Evolutionary conservation across 2,888 invertebrate species (phyloP).

Genomic region (Caenorhabditis drosophilae): DNA sequence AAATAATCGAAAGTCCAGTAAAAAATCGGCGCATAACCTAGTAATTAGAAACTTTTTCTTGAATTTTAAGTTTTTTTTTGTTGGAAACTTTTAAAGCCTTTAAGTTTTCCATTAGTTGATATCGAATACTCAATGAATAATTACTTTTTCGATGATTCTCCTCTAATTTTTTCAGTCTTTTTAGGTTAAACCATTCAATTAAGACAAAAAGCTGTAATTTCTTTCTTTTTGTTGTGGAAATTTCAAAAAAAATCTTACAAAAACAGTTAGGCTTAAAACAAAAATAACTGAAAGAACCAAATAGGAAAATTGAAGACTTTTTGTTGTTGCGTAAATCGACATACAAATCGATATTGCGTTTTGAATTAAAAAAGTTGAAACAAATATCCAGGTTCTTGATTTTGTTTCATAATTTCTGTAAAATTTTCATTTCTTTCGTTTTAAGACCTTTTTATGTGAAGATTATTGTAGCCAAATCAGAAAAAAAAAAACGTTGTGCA

Average conservation of each 20-base stretch:
- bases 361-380: slow-evolving; percentile 12
- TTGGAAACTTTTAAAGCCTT: slow-evolving; percentile 24
- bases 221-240: neutral
- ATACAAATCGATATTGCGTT: slow-evolving; percentile 12
- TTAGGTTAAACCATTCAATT: slow-evolving; percentile 24
- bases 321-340: slow-evolving; percentile 22
- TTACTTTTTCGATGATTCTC: slow-evolving; percentile 22
- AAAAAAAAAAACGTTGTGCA: too few relatives aligned
- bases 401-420: slow-evolving; percentile 34
- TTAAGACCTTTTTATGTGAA: neutral
- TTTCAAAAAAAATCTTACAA: slow-evolving; percentile 7
- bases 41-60: too few relatives aligned
- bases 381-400: slow-evolving; percentile 29
- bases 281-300: slow-evolving; percentile 14
- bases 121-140: slow-evolving; percentile 34
- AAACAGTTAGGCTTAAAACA: slow-evolving; percentile 12
- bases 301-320: slow-evolving; percentile 15
- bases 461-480: too few relatives aligned
- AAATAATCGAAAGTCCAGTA: slow-evolving; percentile 17
- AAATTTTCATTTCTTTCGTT: neutral
- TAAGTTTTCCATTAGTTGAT: slow-evolving; percentile 34
- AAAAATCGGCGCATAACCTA: slow-evolving; percentile 37
- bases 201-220: slow-evolving; percentile 19
- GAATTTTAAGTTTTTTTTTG: neutral
- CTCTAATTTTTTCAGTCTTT: slow-evolving; percentile 19